phyloP scores from a whole-genome alignment of 1,140 invertebrate genomes.

The Drosophila guanche region DNA sequence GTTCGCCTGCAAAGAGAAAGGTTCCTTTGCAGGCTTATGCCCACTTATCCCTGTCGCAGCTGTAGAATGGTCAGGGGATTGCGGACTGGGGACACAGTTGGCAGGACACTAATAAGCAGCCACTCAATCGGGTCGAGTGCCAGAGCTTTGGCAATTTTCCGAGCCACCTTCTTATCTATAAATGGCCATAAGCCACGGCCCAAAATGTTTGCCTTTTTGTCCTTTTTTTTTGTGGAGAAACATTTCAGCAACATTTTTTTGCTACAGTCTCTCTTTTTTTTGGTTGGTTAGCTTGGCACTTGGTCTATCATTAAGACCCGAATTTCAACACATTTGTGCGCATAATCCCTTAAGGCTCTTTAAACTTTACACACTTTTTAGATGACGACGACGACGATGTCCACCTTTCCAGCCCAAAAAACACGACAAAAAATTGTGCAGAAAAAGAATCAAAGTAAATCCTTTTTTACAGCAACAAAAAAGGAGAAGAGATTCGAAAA shows the following conservation, averaged over 20 bases:
- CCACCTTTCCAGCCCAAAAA: constrained; percentile 19
- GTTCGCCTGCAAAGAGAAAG: constrained; percentile 4
- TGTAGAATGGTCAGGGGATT: background rate
- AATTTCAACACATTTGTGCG: constrained; percentile 81
- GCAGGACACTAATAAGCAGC: constrained; percentile 67
- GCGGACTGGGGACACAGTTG: constrained; percentile 37
- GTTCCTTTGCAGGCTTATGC: constrained; percentile 55
- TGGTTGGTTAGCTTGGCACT: constrained; percentile 35
- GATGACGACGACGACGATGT: constrained; percentile 2
- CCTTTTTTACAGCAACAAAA: constrained; percentile 57
- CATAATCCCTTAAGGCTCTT: constrained; percentile 83
- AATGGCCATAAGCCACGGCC: constrained; percentile 74
- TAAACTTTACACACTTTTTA: constrained; percentile 82
- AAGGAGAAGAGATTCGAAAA: constrained; percentile 55
- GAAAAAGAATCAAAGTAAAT: constrained; percentile 64
- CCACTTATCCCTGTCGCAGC: constrained; percentile 75
- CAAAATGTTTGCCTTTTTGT: constrained; percentile 56
- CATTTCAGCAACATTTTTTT: constrained; percentile 31
- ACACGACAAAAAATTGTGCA: constrained; percentile 49
- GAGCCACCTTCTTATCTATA: constrained; percentile 74
- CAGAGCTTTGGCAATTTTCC: constrained; percentile 33
- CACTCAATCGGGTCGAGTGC: constrained; percentile 55
- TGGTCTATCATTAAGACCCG: constrained; percentile 59
- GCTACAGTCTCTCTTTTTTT: constrained; percentile 34
- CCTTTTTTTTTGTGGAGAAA: constrained; percentile 13